Base-by-base conservation (phyloP, 1,140 invertebrate genomes). In the Aphelenchoides besseyi region DNA sequence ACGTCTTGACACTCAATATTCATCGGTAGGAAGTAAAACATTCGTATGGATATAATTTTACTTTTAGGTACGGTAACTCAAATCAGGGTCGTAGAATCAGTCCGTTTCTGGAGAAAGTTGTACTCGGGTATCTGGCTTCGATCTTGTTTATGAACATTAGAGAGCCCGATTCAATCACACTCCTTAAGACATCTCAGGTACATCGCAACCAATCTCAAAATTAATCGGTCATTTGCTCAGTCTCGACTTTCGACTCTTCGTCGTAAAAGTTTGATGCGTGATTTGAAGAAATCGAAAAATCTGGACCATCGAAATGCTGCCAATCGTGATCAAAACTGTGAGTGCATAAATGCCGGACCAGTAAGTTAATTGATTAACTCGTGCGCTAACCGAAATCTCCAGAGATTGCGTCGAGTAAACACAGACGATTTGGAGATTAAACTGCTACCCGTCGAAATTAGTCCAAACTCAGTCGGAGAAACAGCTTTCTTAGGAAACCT, bases 11-110 rank as follows among this genome's bases (percentile, higher is more conserved):
- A 2, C 73, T 95, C 26, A 95, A 94, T 85, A 89, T 94, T 76
- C 92, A 93, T 85, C 90, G 92, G 85, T 90, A 91, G 92, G 92
- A 69, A 88, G 90, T n/a, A n/a, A n/a, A n/a, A 29, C 87, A 91
- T 48, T 8, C 8, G 5, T 8, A n/a, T n/a, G n/a, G n/a, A n/a
- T n/a, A n/a, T n/a, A n/a, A n/a, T n/a, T n/a, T n/a, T n/a, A n/a
- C n/a, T n/a, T 71, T n/a, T n/a, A n/a, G n/a, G n/a, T n/a, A n/a
- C n/a, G n/a, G n/a, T n/a, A n/a, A n/a, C 74, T 75, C 36, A 26
- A 76, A 55, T 64, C 37, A 73, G 67, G 71, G 71, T 35, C 29
- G 72, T 5, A 59, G 77, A 33, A 75, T 84, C 9, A 75, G 75
- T 3, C 73, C 26, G 16, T 84, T 78, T 78, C 72, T 82, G 75